Evolutionary conservation across 2,797 vertebrate species (phyloP), one percentile per base, ranked within the genome.

Genomic region (Hoplostethus mediterraneus): DNA sequence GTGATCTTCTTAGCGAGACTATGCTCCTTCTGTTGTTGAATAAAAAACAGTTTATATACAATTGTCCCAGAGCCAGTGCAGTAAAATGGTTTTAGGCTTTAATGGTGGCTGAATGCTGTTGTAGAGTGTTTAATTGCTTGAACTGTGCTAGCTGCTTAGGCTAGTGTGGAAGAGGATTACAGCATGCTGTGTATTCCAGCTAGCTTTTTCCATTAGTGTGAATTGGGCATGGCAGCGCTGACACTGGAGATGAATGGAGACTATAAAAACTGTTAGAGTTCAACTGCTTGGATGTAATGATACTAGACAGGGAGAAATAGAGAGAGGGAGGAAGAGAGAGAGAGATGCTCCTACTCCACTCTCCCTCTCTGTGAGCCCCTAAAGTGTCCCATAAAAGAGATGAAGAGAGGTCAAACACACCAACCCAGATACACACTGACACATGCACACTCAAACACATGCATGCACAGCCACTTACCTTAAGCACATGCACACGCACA

Each of bases 371-470:
- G 48, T 66, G 68, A 81, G 55, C 28, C 62, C 71, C 44, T 64
- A 71, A 28, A 81, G 74, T 51, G 65, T 38, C 73, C 71, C 66
- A 81, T 90, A 84, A 87, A 85, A 81, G 53, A 81, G 73, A 82
- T 67, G 59, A 81, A 77, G 69, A 70, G 68, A 87, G 82, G 84
- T 87, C 84, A 84, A 55, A 81, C 57, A 71, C 61, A 56, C 66
- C 28, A 28, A 28, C 28, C 28, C 28, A 28, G 28, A 53, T 73
- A 67, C 54, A 60, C 65, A 55, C 51, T 6, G 28, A 59, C 17
- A 16, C 36, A 30, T 11, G 45, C 3, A 14, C 38, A 17, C 14
- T n/a, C 14, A 5, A 48, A 17, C 48, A 38, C 55, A 49, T 61
- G 45, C n/a, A 59, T 1, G 7, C 48, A 7, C 40, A 55, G 28